Evolutionary conservation across 1,140 invertebrate species (phyloP), one percentile per base, ranked within the genome.

Genomic region (Pseudobourletiella spinata): DNA sequence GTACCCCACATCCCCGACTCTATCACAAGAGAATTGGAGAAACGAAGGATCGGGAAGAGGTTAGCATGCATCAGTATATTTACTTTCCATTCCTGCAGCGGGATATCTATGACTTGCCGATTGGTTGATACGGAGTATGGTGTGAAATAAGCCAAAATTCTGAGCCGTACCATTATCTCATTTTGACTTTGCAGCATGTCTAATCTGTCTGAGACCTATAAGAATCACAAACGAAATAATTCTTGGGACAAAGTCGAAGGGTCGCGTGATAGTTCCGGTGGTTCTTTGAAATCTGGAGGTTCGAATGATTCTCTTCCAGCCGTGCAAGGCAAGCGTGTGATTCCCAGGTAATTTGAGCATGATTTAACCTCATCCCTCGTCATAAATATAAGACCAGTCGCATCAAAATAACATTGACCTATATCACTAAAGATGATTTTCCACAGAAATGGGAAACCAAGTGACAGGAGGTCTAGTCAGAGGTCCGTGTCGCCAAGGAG

Each of bases 1-100:
- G 57, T 70, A 15, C 71, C 71, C 44, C 65, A 72, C 25, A 66
- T 83, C 57, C 80, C 81, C 1, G 77, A 81, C 39, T 77, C 80
- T 18, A 78, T 83, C 30, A 75, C 78, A 62, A 81, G 80, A 64
- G 82, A 84, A 72, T 68, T 83, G 30, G 79, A 82, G 57, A 81
- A 79, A 69, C 66, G 80, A 52, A 74, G 79, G 55, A 83, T 84
- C 63, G 79, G 80, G 4, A 77, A 71, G 69, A 73, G 67, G 73
- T 72, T n/a, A n/a, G n/a, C n/a, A n/a, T n/a, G n/a, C n/a, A n/a
- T n/a, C 14, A 48, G 18, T 39, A 39, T n/a, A 39, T 22, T n/a
- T 35, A 15, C 6, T 50, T 26, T 50, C 43, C 25, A 28, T 26
- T 28, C 2, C n/a, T n/a, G n/a, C n/a, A n/a, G n/a, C n/a, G n/a